These are phyloP conservation scores for Porites lobata DNA, from an alignment of 92 coral and sea anemone species.

Conservation along the genomic window DNA sequence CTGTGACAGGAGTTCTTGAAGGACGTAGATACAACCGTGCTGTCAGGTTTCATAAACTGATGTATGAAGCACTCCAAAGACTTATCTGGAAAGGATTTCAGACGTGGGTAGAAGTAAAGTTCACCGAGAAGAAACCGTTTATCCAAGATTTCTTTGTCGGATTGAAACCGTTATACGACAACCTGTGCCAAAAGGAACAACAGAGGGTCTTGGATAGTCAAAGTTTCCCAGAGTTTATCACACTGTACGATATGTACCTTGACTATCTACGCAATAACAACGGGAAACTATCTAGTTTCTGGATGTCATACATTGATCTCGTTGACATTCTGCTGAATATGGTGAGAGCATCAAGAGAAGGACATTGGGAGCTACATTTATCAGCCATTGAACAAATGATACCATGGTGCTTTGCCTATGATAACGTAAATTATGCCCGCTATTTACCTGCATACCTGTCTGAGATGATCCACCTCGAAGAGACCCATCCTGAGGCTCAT, in stretches of 20 bases:
- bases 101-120: constrained; percentile 37
- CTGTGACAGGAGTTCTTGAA: constrained; percentile 68
- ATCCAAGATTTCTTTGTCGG: constrained; percentile 42
- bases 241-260: constrained; percentile 34
- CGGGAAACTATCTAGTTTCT: constrained; percentile 46
- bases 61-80: constrained; percentile 49
- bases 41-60: constrained; percentile 58
- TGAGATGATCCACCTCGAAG: too few relatives aligned
- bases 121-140: constrained; percentile 16
- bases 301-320: constrained; percentile 73
- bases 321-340: constrained; percentile 59
- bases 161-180: constrained; percentile 28
- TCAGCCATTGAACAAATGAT: constrained; percentile 70
- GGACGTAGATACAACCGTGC: constrained; percentile 74
- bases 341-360: constrained; percentile 75
- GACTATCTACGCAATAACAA: constrained; percentile 41
- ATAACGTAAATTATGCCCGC: too few relatives aligned
- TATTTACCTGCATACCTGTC: too few relatives aligned
- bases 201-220: constrained; percentile 42
- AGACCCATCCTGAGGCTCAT: too few relatives aligned
- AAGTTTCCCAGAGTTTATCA: constrained; percentile 47
- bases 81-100: constrained; percentile 38
- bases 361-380: constrained; percentile 64
- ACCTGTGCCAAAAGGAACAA: constrained; percentile 48
- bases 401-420: too few relatives aligned